phyloP scores from a whole-genome alignment of 2,888 invertebrate species.

The Drosophila merina region DNA sequence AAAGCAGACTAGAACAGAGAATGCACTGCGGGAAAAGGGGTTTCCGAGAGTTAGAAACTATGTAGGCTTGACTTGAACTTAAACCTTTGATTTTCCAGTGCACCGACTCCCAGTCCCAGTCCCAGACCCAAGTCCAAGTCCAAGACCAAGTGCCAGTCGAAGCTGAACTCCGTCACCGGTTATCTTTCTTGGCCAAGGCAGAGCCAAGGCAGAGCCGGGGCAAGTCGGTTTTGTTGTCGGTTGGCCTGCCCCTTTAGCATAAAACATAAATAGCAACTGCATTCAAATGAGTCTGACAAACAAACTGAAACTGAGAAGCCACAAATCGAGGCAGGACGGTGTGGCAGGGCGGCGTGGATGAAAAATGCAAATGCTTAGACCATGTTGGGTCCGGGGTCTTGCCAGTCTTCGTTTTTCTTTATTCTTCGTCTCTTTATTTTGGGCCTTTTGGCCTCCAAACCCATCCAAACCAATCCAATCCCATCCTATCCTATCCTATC shows the following conservation, averaged over 20 bases:
- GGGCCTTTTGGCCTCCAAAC: neutral
- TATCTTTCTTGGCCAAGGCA: constrained; percentile 47
- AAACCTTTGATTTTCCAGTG: neutral
- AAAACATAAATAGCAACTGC: constrained; percentile 79
- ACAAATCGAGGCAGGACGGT: constrained; percentile 1
- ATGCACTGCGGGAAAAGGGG: constrained; percentile 1
- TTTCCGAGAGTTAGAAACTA: neutral
- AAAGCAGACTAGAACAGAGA: neutral
- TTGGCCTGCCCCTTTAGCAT: constrained; percentile 65
- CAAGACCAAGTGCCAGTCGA: constrained; percentile 1
- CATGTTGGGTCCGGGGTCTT: constrained; percentile 29
- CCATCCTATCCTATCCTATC: neutral
- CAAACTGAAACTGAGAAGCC: constrained; percentile 60
- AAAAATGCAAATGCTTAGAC: constrained; percentile 47
- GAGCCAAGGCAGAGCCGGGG: neutral
- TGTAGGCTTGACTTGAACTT: neutral
- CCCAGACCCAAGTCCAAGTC: neutral
- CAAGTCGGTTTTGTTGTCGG: neutral
- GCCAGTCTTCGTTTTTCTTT: constrained; percentile 24
- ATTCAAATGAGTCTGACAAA: constrained; percentile 79
- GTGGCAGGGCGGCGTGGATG: constrained; percentile 21
- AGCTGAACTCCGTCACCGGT: constrained; percentile 52
- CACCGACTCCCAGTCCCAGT: constrained; percentile 5
- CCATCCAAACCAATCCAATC: neutral
- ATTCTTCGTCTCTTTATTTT: neutral